Evolutionary conservation across 2,888 invertebrate genomes (phyloP).

Genomic region (Anaspis maculata): DNA sequence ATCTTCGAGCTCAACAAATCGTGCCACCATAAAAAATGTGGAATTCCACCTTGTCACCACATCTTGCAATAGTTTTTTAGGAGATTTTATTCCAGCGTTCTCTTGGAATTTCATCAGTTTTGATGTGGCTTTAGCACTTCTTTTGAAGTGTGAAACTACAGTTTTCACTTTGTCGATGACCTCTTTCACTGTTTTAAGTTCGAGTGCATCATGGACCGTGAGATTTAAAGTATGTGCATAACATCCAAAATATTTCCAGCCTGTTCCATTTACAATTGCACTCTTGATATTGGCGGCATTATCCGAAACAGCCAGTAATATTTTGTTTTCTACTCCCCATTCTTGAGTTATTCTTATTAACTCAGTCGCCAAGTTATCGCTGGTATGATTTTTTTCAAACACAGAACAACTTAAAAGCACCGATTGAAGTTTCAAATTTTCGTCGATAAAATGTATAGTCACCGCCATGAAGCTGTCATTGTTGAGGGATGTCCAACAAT

Average conservation of each 20-base stretch:
- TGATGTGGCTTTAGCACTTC: conserved; percentile 4
- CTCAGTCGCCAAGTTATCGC: conserved; percentile 14
- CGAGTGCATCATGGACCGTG: conserved; percentile 20
- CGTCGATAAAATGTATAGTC: conserved; percentile 19
- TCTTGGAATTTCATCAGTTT: conserved; percentile 9
- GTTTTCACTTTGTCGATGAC: neutral
- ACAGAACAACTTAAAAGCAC: conserved; percentile 18
- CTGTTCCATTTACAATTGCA: conserved; percentile 15
- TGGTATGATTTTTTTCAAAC: conserved; percentile 17
- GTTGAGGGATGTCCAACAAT: conserved; percentile 27
- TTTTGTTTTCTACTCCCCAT: conserved; percentile 17
- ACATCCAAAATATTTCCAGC: conserved; percentile 22
- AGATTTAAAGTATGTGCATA: conserved; percentile 27
- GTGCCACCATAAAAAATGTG: conserved; percentile 16
- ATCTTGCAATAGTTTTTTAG: conserved; percentile 17
- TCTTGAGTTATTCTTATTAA: conserved; percentile 10
- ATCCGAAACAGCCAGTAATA: conserved; percentile 21
- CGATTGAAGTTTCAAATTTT: conserved; percentile 7
- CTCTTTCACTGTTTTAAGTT: neutral
- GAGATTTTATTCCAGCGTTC: conserved; percentile 3
- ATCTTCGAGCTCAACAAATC: conserved; percentile 19
- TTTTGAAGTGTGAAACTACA: conserved; percentile 15
- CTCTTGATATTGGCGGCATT: conserved; percentile 25
- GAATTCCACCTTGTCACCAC: conserved; percentile 19
- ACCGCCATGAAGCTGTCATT: conserved; percentile 26